These are phyloP conservation scores for Cantharis lateralis DNA, from an alignment of 2,888 invertebrate species.

Conservation along the genomic window DNA sequence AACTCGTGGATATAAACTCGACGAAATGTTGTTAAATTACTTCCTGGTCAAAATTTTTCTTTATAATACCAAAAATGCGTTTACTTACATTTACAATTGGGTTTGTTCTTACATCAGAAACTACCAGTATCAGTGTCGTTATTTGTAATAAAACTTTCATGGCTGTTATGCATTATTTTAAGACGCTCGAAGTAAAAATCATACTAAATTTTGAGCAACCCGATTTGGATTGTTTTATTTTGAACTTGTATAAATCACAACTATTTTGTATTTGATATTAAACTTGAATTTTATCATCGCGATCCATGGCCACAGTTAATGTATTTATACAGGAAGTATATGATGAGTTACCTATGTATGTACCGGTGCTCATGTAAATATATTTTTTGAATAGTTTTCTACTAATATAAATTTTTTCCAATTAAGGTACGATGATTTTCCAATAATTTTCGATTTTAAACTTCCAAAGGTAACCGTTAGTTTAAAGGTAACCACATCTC, in stretches of 20 bases:
- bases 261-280: neutral
- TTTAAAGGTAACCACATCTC: too few species aligned
- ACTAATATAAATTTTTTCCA: neutral
- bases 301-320: conserved; percentile 20
- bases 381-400: neutral
- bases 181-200: neutral
- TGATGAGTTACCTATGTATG: neutral
- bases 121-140: neutral
- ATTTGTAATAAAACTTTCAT: neutral
- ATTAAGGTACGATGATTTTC: neutral
- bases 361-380: neutral
- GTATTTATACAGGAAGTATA: conserved; percentile 20
- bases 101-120: neutral
- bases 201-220: neutral
- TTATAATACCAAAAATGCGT: neutral
- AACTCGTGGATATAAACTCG: too few species aligned
- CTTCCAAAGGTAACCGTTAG: too few species aligned
- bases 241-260: neutral
- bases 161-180: neutral
- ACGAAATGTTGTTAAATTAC: neutral
- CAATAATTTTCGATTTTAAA: too few species aligned
- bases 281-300: conserved; percentile 20
- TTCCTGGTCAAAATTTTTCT: neutral
- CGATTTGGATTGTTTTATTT: neutral
- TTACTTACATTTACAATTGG: conserved; percentile 27